Conservation (phyloP, 2,797 vertebrate species). For the Melopsittacus undulatus region DNA sequence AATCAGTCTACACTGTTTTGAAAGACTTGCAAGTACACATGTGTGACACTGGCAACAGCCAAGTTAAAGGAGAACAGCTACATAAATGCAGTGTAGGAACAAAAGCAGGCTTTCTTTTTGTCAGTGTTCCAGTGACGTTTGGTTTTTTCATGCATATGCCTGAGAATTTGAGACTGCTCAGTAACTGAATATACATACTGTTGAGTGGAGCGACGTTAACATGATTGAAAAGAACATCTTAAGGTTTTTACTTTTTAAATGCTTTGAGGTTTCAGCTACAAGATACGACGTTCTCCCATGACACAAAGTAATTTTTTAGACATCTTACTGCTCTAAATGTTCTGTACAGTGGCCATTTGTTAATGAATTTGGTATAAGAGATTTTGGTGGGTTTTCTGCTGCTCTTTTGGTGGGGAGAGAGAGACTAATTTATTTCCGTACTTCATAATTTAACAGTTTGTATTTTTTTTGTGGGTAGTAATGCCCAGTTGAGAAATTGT, state of each 20-base stretch:
- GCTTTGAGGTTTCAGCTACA: neutral
- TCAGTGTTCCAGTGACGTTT: neutral
- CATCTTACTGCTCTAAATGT: neutral
- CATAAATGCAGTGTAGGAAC: neutral
- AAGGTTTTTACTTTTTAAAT: neutral
- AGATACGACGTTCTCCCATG: accelerated
- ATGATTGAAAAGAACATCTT: neutral
- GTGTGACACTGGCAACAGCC: neutral
- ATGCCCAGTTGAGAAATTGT: neutral
- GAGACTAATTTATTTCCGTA: neutral
- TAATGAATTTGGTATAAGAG: neutral
- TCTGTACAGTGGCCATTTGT: accelerated
- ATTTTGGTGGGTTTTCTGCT: neutral
- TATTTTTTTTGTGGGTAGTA: neutral
- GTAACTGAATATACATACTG: neutral
- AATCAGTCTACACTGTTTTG: neutral
- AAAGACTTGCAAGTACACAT: slow-evolving; percentile 19
- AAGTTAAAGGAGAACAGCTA: neutral
- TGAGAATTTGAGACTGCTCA: neutral
- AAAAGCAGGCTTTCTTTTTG: neutral
- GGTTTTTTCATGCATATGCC: neutral
- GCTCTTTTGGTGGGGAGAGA: neutral
- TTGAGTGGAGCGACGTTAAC: neutral
- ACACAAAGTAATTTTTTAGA: neutral
- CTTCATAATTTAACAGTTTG: neutral